Evolutionary conservation across 2,113 vertebrate genomes (phyloP), one percentile per base, ranked within the genome.

Genomic region (Excalfactoria chinensis): DNA sequence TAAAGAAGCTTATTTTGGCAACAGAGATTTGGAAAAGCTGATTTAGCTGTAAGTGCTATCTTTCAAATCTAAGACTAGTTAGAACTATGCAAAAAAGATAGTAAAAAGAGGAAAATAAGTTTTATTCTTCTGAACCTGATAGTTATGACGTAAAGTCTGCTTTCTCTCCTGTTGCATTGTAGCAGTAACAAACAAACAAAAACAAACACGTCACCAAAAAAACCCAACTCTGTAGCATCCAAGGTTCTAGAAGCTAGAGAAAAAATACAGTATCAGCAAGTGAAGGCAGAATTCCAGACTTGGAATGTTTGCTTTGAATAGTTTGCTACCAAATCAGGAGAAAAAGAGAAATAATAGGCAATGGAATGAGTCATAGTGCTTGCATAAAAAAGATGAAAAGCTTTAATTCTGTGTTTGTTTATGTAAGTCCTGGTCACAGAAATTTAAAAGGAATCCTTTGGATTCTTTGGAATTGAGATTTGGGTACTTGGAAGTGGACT

Each of bases 261-360:
- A 70, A 90, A 92, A 32, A 1, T 46, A 1, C 13, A 66, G 68
- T 80, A 64, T 86, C 88, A 90, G 81, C 41, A 84, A 92, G 89
- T 72, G 69, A 22, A 30, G 35, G 43, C 56, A 26, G 34, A 30
- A 3, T 40, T 79, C 40, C 64, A 37, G 55, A 32, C 77, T 93
- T 40, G 18, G 30, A 23, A 7, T 76, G 76, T 58, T 28, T 84
- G 43, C 69, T 90, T 60, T 72, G 51, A 60, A 26, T 12, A 35
- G 37, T 20, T 86, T 86, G 37, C 56, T 55, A 30, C 80, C 66
- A 67, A 74, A 77, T 48, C 55, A 32, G 44, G 46, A 77, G 56
- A 10, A 46, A 49, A 76, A 55, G 10, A 71, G 9, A 79, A 73
- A 55, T 43, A 81, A 46, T 11, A 67, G 68, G 18, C 35, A 41